Conservation (phyloP, 2,888 invertebrate genomes). For the Dryadula phaetusa region DNA sequence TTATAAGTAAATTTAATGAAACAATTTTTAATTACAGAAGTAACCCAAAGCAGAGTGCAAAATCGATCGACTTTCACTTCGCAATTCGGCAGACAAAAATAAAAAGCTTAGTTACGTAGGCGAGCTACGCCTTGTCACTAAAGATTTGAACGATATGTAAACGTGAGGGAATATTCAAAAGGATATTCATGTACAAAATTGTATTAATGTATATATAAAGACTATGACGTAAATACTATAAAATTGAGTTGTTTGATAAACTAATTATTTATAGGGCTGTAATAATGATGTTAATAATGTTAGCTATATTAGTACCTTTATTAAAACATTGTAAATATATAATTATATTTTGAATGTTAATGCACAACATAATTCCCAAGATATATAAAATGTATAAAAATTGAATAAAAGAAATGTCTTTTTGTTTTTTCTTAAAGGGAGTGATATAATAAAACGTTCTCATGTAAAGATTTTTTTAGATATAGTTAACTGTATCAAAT, state of each 20-base stretch:
- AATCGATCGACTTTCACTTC: slow-evolving; percentile 30
- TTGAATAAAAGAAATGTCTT: no score
- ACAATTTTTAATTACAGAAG: background rate
- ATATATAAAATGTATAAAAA: no score
- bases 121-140: slow-evolving; percentile 26
- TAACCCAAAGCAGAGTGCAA: slow-evolving; percentile 20
- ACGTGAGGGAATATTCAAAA: slow-evolving; percentile 8
- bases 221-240: background rate
- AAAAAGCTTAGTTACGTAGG: slow-evolving; percentile 26
- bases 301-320: no score
- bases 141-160: slow-evolving; percentile 12
- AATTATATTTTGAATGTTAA: no score
- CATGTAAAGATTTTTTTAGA: no score
- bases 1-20: background rate
- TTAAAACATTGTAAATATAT: no score
- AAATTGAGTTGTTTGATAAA: background rate
- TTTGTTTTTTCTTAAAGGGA: no score
- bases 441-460: no score
- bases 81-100: slow-evolving; percentile 26
- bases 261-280: background rate
- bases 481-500: no score
- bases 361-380: no score
- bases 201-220: background rate
- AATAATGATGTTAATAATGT: no score
- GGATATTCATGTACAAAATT: background rate